Evolutionary conservation across 2,888 invertebrate species (phyloP), one percentile per base, ranked within the genome.

Genomic region (Sinelater perroti): DNA sequence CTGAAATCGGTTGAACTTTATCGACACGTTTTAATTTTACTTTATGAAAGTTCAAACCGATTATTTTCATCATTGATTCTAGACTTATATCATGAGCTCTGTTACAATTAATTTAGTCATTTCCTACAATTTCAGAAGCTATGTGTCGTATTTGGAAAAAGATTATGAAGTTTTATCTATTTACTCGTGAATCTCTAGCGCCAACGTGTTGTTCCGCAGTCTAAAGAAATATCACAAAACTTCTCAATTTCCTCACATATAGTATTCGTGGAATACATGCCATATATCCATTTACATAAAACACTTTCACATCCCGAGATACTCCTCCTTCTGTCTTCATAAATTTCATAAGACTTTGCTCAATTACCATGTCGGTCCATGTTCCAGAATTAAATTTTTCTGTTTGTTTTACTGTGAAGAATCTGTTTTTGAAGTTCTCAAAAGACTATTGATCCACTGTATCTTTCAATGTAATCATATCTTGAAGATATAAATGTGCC

Each of bases 351-450:
- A 56, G 36, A 17, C 31, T 42, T 50, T 56, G 40, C 20, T 50
- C 49, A 11, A 56, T 56, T 26, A 56, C 52, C 52, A 56, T 56
- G 30, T 60, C 51, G 20, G 51, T 59, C 59, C 45, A 59, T 42
- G 60, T 60, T 2, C 71, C 69, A 53, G 65, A 65, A 62, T 62
- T 63, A 49, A 65, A 66, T 64, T 68, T 70, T 33, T 67, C 67
- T 21, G 70, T 66, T 38, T 70, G 67, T 64, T 60, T 65, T 21
- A 70, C 64, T 14, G 70, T 71, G 54, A 72, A 73, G 53, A 64
- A 66, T 61, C 24, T 67, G n/a, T n/a, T n/a, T n/a, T n/a, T n/a
- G n/a, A n/a, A n/a, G n/a, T n/a, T n/a, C n/a, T n/a, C n/a, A n/a
- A n/a, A n/a, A n/a, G n/a, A n/a, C n/a, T n/a, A n/a, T n/a, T n/a